A percentile compares a stretch with the other conserved stretches of the same genome.
Evolutionary conservation across 2,797 vertebrate species (phyloP).

Genomic region (Sebastes trivittatus): DNA sequence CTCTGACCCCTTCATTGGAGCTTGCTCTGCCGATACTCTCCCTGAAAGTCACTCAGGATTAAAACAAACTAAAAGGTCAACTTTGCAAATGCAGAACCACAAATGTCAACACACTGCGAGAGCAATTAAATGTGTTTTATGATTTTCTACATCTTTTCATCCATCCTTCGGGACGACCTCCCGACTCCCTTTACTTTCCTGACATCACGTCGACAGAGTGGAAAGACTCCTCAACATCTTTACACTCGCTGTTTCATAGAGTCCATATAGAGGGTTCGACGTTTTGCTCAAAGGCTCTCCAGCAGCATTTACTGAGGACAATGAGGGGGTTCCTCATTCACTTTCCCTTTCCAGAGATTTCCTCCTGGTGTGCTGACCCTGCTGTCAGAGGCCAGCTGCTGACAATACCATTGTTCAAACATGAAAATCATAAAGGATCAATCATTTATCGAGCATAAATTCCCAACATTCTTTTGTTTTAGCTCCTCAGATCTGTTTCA

Average conservation of each 20-base stretch:
- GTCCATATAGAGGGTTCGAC: no score
- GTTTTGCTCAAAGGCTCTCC: no score
- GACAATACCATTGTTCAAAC: not conserved
- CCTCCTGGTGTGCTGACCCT: not conserved
- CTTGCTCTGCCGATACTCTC: not conserved
- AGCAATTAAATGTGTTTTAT: not conserved
- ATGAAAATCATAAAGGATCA: not conserved
- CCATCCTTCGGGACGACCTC: not conserved
- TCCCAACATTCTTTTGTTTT: not conserved
- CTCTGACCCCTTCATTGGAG: constrained; percentile 18
- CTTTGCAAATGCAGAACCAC: not conserved
- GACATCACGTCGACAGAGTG: no score
- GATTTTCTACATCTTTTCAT: not conserved
- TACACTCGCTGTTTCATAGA: fast-evolving
- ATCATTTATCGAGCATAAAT: not conserved
- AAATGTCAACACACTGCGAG: not conserved
- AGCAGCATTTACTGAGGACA: no score
- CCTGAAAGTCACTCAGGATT: constrained; percentile 21
- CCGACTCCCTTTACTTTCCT: no score
- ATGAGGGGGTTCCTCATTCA: not conserved
- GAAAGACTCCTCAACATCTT: no score
- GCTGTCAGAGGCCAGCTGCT: not conserved
- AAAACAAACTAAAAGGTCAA: constrained; percentile 24
- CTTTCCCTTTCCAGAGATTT: not conserved
- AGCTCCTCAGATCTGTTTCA: not conserved